Base-by-base conservation (phyloP, 2,888 invertebrate species). In the Drosophila longiperda region DNA sequence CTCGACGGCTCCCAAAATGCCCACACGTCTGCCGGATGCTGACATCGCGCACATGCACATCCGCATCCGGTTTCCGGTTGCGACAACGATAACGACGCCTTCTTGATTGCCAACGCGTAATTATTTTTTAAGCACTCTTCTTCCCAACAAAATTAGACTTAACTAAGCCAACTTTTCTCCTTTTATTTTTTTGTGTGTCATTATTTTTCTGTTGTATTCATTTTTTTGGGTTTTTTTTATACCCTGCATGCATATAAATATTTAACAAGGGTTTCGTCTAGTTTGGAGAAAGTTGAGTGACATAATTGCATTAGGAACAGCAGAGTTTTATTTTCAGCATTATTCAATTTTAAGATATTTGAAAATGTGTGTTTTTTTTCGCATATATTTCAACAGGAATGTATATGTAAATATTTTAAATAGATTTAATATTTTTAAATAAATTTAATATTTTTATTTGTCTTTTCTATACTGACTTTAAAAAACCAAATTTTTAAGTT, bases 71-170 rank as follows among this genome's bases (percentile, higher is more conserved):
- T 80, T 87, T 87, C 87, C 90, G 73, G 81, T 69, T 64, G 75
- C 83, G 80, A 80, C 79, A 79, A 65, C 68, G 79, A 79, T 82
- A 76, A 73, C 79, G 76, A 76, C 73, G 78, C 89, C 73, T 69
- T 73, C 73, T 78, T 88, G 88, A 88, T 90, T 88, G 87, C 87
- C 83, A 77, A 76, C 87, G 87, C 82, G 90, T 87, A 87, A 87
- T 90, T 87, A 87, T 90, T 90, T 87, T 87, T 87, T 87, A 90
- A 90, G 82, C 80, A 84, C 78, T 84, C 80, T 79, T 86, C 86
- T 86, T 86, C 76, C 82, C 86, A 75, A 75, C 72, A 63, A 86
- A 90, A 87, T 87, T 88, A 86, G 87, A 90, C 83, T 86, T 85
- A 85, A 88, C 90, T 79, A 88, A 88, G 82, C 78, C 82, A 81